A percentile compares a stretch with the other conserved stretches of the same genome.
Evolutionary conservation across 2,888 invertebrate genomes (phyloP).

Genomic region (Lobophora halterata): DNA sequence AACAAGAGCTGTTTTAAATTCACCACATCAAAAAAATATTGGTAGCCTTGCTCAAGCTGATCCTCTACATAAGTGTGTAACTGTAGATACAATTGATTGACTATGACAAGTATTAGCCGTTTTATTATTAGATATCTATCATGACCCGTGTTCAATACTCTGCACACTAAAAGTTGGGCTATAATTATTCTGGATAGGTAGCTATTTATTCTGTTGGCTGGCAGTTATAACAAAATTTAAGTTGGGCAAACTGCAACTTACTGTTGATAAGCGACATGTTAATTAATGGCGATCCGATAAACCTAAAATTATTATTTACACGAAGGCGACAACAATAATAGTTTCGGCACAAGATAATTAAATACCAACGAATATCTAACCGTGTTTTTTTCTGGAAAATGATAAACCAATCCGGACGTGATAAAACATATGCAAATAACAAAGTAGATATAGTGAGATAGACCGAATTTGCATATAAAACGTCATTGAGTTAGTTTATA

Average conservation of each 20-base stretch:
- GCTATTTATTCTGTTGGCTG: slow-evolving; percentile 23
- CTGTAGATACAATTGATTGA: too few relatives aligned
- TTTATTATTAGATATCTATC: too few relatives aligned
- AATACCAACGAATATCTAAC: too few relatives aligned
- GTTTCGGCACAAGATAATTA: slow-evolving; percentile 44
- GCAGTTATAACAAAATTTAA: slow-evolving; percentile 32
- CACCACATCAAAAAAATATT: too few relatives aligned
- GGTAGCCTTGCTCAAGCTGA: too few relatives aligned
- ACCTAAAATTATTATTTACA: slow-evolving; percentile 41
- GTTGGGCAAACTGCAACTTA: slow-evolving; percentile 41
- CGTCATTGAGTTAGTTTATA: slow-evolving; percentile 19
- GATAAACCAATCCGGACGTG: slow-evolving; percentile 12
- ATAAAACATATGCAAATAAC: slow-evolving; percentile 19
- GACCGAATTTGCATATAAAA: slow-evolving; percentile 25
- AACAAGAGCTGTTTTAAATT: too few relatives aligned
- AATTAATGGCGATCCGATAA: slow-evolving; percentile 70
- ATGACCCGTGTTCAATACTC: too few relatives aligned
- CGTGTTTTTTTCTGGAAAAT: background rate
- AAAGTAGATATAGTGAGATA: slow-evolving; percentile 20
- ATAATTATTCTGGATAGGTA: background rate
- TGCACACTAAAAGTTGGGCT: too few relatives aligned
- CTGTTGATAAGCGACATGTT: slow-evolving; percentile 57
- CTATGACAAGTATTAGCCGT: too few relatives aligned
- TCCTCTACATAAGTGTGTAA: too few relatives aligned
- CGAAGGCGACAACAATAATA: slow-evolving; percentile 61